phyloP scores from a whole-genome alignment of 2,888 invertebrate species.

The Gastracanthus pulcherrimus region DNA sequence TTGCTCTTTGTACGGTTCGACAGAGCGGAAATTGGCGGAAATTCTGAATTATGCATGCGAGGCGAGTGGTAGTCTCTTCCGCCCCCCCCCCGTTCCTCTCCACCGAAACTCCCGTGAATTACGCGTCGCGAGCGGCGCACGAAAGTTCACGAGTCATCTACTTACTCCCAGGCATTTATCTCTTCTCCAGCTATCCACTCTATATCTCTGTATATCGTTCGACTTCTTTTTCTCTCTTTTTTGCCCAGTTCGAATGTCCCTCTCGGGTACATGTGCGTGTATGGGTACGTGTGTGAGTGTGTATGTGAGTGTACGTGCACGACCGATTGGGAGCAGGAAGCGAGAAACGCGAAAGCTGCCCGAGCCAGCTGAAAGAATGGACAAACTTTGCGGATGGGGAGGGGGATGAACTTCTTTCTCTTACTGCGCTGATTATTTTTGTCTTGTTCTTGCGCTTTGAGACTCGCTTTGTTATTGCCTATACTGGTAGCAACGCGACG shows the following conservation, averaged over 20 bases:
- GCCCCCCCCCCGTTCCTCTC: neutral
- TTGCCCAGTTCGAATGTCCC: no score
- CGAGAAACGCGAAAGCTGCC: neutral
- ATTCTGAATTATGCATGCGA: constrained; percentile 44
- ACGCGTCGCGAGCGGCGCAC: neutral
- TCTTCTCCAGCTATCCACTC: neutral
- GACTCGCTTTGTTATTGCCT: neutral
- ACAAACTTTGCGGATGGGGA: constrained; percentile 29
- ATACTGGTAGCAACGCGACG: neutral
- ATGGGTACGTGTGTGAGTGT: no score
- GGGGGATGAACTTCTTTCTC: constrained; percentile 6
- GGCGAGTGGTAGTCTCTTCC: neutral
- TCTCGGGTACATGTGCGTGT: no score
- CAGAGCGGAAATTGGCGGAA: constrained; percentile 27
- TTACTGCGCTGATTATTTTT: neutral
- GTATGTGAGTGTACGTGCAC: neutral
- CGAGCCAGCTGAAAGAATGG: constrained; percentile 21
- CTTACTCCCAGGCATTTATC: constrained; percentile 9
- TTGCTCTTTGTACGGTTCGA: neutral
- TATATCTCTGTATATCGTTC: no score
- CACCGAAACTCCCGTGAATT: constrained; percentile 8
- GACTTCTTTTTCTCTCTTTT: no score
- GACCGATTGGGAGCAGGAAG: constrained; percentile 2
- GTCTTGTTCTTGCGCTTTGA: no score
- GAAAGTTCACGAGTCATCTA: constrained; percentile 29